A percentile compares a stretch with the other conserved stretches of the same genome.
Evolutionary conservation across 2,888 invertebrate species (phyloP).

Genomic region (Ditula angustiorana): DNA sequence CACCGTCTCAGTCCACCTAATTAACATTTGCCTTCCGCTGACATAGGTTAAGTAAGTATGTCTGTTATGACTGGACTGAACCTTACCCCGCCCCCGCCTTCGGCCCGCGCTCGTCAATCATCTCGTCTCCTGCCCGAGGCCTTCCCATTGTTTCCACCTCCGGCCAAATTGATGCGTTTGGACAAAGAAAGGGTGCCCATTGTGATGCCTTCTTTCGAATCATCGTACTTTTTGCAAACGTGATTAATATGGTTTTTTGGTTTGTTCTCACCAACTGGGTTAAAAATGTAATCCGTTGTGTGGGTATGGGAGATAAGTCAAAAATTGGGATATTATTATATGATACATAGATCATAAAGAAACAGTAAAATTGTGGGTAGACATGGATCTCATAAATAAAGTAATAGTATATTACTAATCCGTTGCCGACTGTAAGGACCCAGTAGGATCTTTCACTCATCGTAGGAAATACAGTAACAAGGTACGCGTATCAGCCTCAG

Average conservation of each 20-base stretch:
- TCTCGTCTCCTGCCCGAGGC: constrained; percentile 49
- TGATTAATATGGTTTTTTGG: constrained; percentile 38
- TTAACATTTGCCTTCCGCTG: constrained; percentile 7
- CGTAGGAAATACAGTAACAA: too few species aligned
- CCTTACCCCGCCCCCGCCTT: constrained; percentile 29
- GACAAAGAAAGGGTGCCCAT: constrained; percentile 60
- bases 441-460: too few species aligned
- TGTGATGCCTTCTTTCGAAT: constrained; percentile 54
- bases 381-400: too few species aligned
- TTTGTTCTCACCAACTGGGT: constrained; percentile 6
- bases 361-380: too few species aligned
- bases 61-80: constrained; percentile 40
- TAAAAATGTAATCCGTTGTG: not conserved
- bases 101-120: constrained; percentile 66
- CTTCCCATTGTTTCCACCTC: constrained; percentile 58
- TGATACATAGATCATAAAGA: too few species aligned
- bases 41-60: constrained; percentile 30
- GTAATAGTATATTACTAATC: too few species aligned
- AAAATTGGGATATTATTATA: too few species aligned
- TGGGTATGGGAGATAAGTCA: not conserved
- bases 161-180: constrained; percentile 63
- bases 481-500: too few species aligned
- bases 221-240: constrained; percentile 47
- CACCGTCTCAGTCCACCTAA: not conserved
- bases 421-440: too few species aligned